These are phyloP conservation scores for Motacilla alba DNA, from an alignment of 2,113 vertebrate genomes.

Conservation along the genomic window DNA sequence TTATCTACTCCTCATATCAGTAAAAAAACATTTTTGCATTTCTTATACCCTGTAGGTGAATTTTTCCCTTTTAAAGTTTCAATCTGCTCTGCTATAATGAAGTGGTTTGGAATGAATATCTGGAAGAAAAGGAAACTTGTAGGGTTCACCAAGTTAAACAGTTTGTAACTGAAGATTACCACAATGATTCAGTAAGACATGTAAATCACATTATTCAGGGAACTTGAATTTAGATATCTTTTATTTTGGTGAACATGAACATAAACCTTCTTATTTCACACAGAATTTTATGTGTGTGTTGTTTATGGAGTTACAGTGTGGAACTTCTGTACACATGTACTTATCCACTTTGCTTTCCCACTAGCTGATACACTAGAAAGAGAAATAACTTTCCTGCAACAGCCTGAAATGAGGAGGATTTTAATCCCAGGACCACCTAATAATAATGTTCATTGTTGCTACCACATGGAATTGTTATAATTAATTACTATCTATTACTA, in stretches of 20 bases:
- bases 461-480: background rate
- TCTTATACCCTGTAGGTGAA: background rate
- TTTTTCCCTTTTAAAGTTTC: background rate
- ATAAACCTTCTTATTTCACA: background rate
- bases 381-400: background rate
- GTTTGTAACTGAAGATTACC: background rate
- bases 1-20: background rate
- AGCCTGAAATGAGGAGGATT: background rate
- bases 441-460: background rate
- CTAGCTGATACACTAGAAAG: background rate
- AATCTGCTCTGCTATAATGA: background rate
- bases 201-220: background rate
- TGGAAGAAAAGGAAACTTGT: background rate
- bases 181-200: background rate
- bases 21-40: background rate
- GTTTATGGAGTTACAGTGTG: background rate
- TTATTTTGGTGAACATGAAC: background rate
- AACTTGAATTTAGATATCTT: background rate
- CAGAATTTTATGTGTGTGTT: background rate
- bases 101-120: background rate
- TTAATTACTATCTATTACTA: background rate
- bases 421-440: background rate
- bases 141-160: background rate
- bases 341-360: background rate
- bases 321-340: background rate